Evolutionary conservation across 2,113 vertebrate species (phyloP).

Genomic region (Oryzias melastigma): DNA sequence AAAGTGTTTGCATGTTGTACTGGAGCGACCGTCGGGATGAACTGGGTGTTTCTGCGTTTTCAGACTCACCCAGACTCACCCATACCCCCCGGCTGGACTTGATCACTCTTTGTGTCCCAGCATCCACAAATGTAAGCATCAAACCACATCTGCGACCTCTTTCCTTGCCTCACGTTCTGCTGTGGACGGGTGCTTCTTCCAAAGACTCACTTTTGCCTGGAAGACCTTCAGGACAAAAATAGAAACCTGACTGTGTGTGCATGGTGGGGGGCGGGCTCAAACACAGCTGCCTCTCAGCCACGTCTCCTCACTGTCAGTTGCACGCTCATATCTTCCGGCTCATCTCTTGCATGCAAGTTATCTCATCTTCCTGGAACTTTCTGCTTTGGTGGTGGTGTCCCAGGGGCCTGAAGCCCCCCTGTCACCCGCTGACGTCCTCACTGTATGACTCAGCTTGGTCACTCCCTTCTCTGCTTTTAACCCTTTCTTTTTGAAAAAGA

Average conservation of each 20-base stretch:
- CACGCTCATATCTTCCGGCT: not conserved
- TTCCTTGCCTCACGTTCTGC: not conserved
- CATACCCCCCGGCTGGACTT: conserved; percentile 43
- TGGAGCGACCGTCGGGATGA: not conserved
- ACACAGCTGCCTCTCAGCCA: not conserved
- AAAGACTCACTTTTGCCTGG: not conserved
- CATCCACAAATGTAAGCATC: conserved; percentile 44
- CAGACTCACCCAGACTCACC: conserved; percentile 40
- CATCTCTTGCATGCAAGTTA: conserved; percentile 6
- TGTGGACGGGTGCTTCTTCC: not conserved
- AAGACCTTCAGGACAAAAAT: not conserved
- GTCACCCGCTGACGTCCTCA: not conserved
- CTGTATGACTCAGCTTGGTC: conserved; percentile 18
- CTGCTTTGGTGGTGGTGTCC: not conserved
- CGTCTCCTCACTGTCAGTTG: not conserved
- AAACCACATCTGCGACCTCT: not conserved
- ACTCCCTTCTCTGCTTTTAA: not conserved
- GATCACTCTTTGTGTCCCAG: conserved; percentile 23
- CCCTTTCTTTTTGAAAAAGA: conserved; percentile 33
- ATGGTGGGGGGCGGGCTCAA: not conserved
- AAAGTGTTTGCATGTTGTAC: too few relatives aligned
- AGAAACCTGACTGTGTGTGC: not conserved
- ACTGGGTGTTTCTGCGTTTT: conserved; percentile 50
- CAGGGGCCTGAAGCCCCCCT: not conserved
- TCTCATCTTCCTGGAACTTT: conserved; percentile 3